Percentiles rank a stretch among this genome's conserved stretches.
Evolutionary conservation across 1,140 invertebrate species (phyloP).

Genomic region (Drosophila subobscura): DNA sequence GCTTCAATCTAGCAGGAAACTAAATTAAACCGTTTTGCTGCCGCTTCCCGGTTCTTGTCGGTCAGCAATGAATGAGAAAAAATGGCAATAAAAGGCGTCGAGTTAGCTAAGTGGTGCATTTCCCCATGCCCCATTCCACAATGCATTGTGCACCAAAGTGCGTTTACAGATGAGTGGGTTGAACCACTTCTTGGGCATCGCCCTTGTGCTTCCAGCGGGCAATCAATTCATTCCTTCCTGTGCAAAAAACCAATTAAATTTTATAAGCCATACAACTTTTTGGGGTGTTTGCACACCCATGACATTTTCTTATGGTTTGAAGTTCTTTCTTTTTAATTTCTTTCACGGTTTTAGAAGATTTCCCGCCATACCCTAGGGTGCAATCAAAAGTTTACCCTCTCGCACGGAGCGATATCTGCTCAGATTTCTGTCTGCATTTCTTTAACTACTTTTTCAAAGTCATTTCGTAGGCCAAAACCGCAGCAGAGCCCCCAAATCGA

Average conservation of each 20-base stretch:
- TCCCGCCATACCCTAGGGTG: conserved; percentile 49
- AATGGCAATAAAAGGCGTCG: conserved; percentile 65
- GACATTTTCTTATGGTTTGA: no score
- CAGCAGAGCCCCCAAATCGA: conserved; percentile 52
- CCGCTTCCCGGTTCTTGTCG: conserved; percentile 6
- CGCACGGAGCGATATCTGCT: conserved; percentile 15
- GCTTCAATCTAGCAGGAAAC: conserved; percentile 41
- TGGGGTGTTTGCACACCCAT: conserved; percentile 18
- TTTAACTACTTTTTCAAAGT: conserved; percentile 73
- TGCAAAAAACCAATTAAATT: conserved; percentile 77
- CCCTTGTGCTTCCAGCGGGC: conserved; percentile 15
- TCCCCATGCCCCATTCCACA: no score
- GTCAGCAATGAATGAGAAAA: conserved; percentile 56
- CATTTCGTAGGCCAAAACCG: conserved; percentile 58
- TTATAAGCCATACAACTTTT: conserved; percentile 73
- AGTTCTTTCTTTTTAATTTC: conserved; percentile 18
- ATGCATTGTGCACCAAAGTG: conserved; percentile 58
- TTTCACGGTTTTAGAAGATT: conserved; percentile 41
- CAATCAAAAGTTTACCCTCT: conserved; percentile 65
- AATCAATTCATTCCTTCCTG: conserved; percentile 63
- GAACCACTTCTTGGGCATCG: neutral
- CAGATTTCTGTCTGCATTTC: conserved; percentile 48
- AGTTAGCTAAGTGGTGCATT: conserved; percentile 62
- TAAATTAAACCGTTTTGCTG: conserved; percentile 68
- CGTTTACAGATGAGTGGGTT: conserved; percentile 56